Evolutionary conservation across 2,888 invertebrate species (phyloP).

Genomic region (Bibio marci): DNA sequence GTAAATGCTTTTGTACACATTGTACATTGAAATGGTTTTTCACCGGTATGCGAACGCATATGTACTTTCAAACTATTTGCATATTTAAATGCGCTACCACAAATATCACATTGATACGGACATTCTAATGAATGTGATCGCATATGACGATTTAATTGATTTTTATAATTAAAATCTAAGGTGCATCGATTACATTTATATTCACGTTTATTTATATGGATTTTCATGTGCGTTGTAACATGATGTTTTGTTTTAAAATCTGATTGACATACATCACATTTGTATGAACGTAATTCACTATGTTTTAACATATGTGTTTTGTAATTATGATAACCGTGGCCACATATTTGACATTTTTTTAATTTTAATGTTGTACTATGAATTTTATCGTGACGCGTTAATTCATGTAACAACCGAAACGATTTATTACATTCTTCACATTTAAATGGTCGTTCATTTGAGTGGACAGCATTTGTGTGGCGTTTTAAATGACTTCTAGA

Average conservation of each 20-base stretch:
- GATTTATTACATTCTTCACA: slow-evolving; percentile 1
- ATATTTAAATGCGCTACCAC: slow-evolving; percentile 3
- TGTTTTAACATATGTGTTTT: slow-evolving; percentile 1
- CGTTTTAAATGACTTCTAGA: too few relatives aligned
- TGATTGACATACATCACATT: slow-evolving; percentile 3
- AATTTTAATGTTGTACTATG: neutral
- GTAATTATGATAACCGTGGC: neutral
- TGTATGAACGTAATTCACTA: neutral
- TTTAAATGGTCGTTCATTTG: neutral
- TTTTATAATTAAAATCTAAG: neutral
- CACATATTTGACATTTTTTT: neutral
- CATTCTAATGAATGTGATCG: neutral
- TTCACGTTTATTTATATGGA: neutral
- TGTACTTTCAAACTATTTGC: neutral
- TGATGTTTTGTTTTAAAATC: slow-evolving; percentile 1
- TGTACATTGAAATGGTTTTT: slow-evolving; percentile 3
- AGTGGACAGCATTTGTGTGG: neutral
- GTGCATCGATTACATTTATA: neutral
- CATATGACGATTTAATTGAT: slow-evolving; percentile 1
- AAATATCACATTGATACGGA: slow-evolving; percentile 1
- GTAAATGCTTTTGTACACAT: slow-evolving; percentile 1
- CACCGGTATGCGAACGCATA: slow-evolving; percentile 4
- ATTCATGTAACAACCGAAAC: neutral
- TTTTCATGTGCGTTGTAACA: slow-evolving; percentile 1
- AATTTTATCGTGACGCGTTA: neutral